Percentiles rank a stretch among this genome's conserved stretches.
These are phyloP conservation scores for Neoitamus cyanurus DNA, from an alignment of 2,888 invertebrate species.

Conservation along the genomic window DNA sequence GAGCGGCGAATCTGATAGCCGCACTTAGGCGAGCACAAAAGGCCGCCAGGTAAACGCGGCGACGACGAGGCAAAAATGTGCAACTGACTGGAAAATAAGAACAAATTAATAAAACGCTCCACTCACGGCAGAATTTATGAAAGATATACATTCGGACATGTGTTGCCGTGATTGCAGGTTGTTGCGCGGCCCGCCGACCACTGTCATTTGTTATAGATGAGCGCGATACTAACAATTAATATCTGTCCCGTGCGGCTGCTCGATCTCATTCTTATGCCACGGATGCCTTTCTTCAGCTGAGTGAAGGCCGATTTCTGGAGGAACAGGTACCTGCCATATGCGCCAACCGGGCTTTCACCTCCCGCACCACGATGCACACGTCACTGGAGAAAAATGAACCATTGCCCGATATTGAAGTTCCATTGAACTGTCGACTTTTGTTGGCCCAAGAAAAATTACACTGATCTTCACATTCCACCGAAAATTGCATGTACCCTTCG, in stretches of 20 bases:
- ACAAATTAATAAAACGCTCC: conserved; percentile 41
- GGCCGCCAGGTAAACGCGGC: conserved; percentile 9
- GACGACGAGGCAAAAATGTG: conserved; percentile 8
- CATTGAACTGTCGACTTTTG: conserved; percentile 37
- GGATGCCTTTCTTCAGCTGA: conserved; percentile 6
- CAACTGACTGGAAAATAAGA: conserved; percentile 31
- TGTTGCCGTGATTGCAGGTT: conserved; percentile 55
- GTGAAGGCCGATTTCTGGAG: neutral
- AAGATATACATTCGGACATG: conserved; percentile 53
- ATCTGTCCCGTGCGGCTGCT: conserved; percentile 58
- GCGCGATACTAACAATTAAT: conserved; percentile 65
- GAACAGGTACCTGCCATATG: conserved; percentile 3
- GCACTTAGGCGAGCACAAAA: conserved; percentile 21
- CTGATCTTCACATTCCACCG: no score
- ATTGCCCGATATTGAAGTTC: conserved; percentile 30
- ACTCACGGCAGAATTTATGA: conserved; percentile 52
- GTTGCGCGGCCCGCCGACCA: conserved; percentile 54
- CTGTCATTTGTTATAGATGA: conserved; percentile 62
- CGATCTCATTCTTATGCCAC: neutral
- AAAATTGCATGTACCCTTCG: no score
- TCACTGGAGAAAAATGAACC: conserved; percentile 11
- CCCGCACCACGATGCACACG: neutral
- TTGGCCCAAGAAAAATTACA: conserved; percentile 26
- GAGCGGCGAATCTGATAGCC: conserved; percentile 12
- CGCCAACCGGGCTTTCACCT: neutral